These are phyloP conservation scores for Oenanthe oenanthe DNA, from an alignment of 2,113 vertebrate species.

Conservation along the genomic window DNA sequence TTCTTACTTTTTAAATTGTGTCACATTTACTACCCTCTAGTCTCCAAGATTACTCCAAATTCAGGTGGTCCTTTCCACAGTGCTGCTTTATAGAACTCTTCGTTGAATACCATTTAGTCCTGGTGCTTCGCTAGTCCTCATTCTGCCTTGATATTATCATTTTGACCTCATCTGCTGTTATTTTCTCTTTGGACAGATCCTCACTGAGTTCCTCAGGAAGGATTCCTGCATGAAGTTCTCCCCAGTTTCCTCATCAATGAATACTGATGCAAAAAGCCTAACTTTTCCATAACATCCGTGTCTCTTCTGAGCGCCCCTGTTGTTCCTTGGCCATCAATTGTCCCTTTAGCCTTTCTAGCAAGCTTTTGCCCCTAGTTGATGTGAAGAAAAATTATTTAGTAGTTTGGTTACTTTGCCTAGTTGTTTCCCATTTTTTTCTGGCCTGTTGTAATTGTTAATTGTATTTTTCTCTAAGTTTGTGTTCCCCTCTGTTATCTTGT, in stretches of 20 bases:
- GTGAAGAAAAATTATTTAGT: background rate
- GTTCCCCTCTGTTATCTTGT: background rate
- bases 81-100: background rate
- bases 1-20: background rate
- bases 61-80: background rate
- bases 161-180: background rate
- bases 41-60: background rate
- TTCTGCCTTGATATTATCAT: background rate
- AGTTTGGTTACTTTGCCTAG: background rate
- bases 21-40: background rate
- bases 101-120: background rate
- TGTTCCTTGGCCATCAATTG: background rate
- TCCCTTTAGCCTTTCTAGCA: background rate
- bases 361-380: background rate
- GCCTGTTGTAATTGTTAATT: background rate
- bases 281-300: rapidly evolving
- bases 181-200: background rate
- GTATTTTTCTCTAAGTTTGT: background rate
- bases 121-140: background rate
- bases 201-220: background rate
- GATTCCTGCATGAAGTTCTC: background rate
- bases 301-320: background rate
- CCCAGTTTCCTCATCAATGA: background rate
- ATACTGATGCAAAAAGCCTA: background rate
- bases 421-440: background rate